Base-by-base conservation (phyloP, 1,140 invertebrate species). In the Idris sp. region DNA sequence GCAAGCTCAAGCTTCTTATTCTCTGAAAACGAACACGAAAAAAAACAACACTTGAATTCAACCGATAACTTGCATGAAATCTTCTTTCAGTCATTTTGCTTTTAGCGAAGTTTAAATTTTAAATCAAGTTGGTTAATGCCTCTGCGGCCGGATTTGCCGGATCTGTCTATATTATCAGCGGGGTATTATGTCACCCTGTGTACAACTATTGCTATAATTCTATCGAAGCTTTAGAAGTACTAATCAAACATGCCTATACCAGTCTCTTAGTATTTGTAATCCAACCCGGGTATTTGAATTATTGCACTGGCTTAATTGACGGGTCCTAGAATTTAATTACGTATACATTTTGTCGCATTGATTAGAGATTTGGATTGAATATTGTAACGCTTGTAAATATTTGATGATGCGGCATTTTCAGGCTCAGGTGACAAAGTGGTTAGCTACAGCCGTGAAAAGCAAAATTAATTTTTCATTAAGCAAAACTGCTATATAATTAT, bases 221-320 rank as follows among this genome's bases (percentile, higher is more conserved):
- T 56, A 11, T 13, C 8, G 10, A 7, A 15, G 41, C 40, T 56
- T 56, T 48, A 67, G 62, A 67, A 67, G 49, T 48, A 51, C 62
- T 67, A 56, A 67, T 68, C 43, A 68, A 68, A 41, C 36, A 46
- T 41, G 36, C 7, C 13, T 4, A n/a, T n/a, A 16, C 31, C 56
- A 56, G 43, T 58, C 64, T 43, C 64, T 68, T 51, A 58, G 44
- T 25, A 51, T 58, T 68, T 59, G 53, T 49, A 68, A 68, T 53
- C 53, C 31, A 46, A 22, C 18, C 3, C 18, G 33, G 19, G 53
- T 18, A 18, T 44, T 68, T 68, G 64, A 68, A 59, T 68, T 68
- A 68, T 68, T 68, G 44, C 64, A n/a, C 51, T 11, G 38, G 35
- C 10, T 69, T 69, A 69, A 69, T 59, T 59, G 65, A 69, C 40